These are phyloP conservation scores for Maniola hyperantus DNA, from an alignment of 2,888 invertebrate species.

Conservation along the genomic window DNA sequence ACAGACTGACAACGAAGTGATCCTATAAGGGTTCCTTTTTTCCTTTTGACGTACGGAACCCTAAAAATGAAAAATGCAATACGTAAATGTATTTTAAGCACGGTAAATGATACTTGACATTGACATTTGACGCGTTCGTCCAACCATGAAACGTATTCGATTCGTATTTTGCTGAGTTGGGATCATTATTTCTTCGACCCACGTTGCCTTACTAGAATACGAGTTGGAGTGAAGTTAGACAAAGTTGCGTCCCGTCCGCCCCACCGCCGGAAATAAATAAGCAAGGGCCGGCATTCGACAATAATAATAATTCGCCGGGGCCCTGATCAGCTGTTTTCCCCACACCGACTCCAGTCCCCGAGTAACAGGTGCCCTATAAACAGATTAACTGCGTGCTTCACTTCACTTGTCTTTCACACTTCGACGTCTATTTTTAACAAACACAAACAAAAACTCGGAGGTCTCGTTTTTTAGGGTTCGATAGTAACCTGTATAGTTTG, in stretches of 20 bases:
- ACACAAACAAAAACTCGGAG: not conserved
- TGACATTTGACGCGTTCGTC: constrained; percentile 7
- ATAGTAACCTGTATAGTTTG: no score
- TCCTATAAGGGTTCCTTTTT: no score
- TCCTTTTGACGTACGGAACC: no score
- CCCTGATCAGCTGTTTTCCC: constrained; percentile 77
- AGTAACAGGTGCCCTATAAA: constrained; percentile 83
- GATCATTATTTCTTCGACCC: constrained; percentile 18
- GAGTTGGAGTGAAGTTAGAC: constrained; percentile 36
- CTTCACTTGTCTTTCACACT: constrained; percentile 70
- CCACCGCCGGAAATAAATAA: constrained; percentile 73
- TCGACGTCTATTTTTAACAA: constrained; percentile 68
- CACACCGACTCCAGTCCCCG: constrained; percentile 78
- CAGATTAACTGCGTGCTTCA: constrained; percentile 77
- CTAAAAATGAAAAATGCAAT: no score
- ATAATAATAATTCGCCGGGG: constrained; percentile 74
- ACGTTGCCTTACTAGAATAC: constrained; percentile 23
- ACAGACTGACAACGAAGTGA: no score
- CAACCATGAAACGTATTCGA: constrained; percentile 2
- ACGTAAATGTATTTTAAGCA: no score
- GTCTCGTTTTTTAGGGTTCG: not conserved
- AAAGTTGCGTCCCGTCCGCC: constrained; percentile 60
- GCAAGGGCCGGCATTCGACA: constrained; percentile 71
- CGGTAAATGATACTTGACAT: not conserved
- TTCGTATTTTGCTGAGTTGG: not conserved